Base-by-base conservation (phyloP, 2,113 vertebrate species). In the Phasianus colchicus region DNA sequence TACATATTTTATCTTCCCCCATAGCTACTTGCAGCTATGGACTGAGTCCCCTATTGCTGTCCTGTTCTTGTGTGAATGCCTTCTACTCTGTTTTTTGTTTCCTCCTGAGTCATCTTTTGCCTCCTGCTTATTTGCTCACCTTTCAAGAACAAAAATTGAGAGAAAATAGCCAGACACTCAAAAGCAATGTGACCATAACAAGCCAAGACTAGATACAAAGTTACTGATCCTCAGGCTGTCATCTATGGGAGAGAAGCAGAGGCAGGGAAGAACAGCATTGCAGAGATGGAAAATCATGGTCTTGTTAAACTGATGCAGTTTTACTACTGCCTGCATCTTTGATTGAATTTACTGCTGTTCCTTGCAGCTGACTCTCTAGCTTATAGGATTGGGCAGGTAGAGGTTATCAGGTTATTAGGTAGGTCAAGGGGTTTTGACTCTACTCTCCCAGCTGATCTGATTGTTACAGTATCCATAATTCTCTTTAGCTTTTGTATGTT, bases 81-180 rank as follows among this genome's bases (percentile, higher is more conserved):
- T 77, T 75, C 72, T 65, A 17, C 24, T 92, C 13, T 17, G 11
- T 34, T 40, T 71, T 84, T 77, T 71, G 18, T 77, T 88, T 85
- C 42, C 15, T 91, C 14, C n/a, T 40, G 69, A 43, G 55, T 83
- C 19, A 61, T 87, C 13, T 76, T 52, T 91, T 54, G 25, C 47
- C 27, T 76, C 12, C 32, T 70, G 5, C 40, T 21, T 77, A 19
- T 92, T 89, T 85, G 65, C 48, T 83, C 34, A 36, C 91, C 82
- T 91, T 92, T 67, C 64, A 86, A 57, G 60, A 86, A 14, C 14
- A 89, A 89, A 94, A 92, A 75, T 69, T 92, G 88, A 72, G 60
- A 74, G 76, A 79, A 96, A 90, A 76, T 27, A 89, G 69, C n/a
- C 70, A 83, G 30, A 30, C 43, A 22, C 13, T 89, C 29, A 48